Evolutionary conservation across 2,797 vertebrate species (phyloP).

Genomic region (Melanotaenia parkinsoni): DNA sequence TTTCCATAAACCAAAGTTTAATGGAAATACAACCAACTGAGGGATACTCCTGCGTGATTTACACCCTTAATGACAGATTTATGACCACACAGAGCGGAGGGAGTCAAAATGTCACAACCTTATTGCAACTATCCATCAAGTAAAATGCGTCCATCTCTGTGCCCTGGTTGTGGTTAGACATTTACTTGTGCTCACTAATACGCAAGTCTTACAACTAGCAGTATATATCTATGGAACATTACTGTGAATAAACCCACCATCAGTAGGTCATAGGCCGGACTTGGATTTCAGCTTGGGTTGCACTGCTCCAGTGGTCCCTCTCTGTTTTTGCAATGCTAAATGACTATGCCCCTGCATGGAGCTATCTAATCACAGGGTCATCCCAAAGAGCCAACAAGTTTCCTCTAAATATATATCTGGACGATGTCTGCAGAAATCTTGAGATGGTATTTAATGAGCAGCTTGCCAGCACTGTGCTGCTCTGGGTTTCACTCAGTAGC

Average conservation of each 20-base stretch:
- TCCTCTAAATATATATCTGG: conserved; percentile 83
- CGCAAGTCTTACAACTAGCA: conserved; percentile 29
- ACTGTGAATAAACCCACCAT: conserved; percentile 58
- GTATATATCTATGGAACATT: conserved; percentile 62
- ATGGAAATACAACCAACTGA: not conserved
- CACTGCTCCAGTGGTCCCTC: conserved; percentile 42
- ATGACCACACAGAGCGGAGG: conserved; percentile 13
- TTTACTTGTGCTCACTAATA: conserved; percentile 36
- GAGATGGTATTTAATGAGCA: conserved; percentile 66
- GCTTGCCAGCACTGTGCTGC: conserved; percentile 45
- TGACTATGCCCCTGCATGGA: conserved; percentile 79
- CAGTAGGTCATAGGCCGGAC: conserved; percentile 46
- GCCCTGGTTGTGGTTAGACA: conserved; percentile 8
- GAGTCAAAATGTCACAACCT: conserved; percentile 59
- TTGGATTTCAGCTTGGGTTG: conserved; percentile 75
- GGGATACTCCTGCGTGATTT: conserved; percentile 35
- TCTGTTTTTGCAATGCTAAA: conserved; percentile 64
- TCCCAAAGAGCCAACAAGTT: conserved; percentile 49
- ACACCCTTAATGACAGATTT: conserved; percentile 60
- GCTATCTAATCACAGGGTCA: conserved; percentile 68
- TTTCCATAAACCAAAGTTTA: conserved; percentile 13
- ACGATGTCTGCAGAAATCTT: conserved; percentile 74
- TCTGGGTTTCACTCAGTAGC: conserved; percentile 44
- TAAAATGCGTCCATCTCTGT: conserved; percentile 26
- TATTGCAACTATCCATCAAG: conserved; percentile 51